Evolutionary conservation across 2,888 invertebrate genomes (phyloP), one percentile per base, ranked within the genome.

Genomic region (Heliconius ismenius): DNA sequence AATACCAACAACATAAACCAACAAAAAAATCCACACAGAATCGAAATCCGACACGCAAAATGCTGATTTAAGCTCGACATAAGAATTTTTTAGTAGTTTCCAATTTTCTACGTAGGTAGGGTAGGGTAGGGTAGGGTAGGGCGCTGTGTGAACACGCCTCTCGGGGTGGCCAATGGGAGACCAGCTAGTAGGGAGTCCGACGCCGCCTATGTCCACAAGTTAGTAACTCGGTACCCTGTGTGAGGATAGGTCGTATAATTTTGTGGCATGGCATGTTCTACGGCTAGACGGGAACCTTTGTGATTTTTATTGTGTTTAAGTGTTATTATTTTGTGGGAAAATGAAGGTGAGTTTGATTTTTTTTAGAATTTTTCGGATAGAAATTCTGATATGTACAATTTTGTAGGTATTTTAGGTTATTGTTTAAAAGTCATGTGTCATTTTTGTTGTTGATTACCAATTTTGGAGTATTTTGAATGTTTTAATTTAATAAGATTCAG

Each of bases 201-300:
- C 65, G 80, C 88, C 89, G 86, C 89, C 88, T 84, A 72, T 49
- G 75, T 79, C 76, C 81, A 80, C 81, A 84, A 82, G 83, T 88
- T 86, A 91, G 91, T 91, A 84, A 82, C 81, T 83, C 83, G 83
- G 80, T 82, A 83, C 84, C 86, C 79, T 81, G 83, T 86, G 89
- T 83, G 85, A 77, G 80, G 87, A 84, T 83, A 82, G 86, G 88
- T 85, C 88, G 90, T 83, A 83, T 81, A 70, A 63, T 62, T 26
- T 4, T 69, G 67, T 68, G 54, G 65, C 62, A 62, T 73, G 73
- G 73, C 73, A 62, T 62, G 39, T 62, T 73, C 62, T 26, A 73
- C 73, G 39, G 26, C 62, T 43, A 15, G 36, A 73, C 62, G 39
- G 62, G 73, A 62, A 60, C 54, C 36, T 18, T 43, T 60, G 73